Base-by-base conservation (phyloP, 1,140 invertebrate species). In the Drosophila parvula region DNA sequence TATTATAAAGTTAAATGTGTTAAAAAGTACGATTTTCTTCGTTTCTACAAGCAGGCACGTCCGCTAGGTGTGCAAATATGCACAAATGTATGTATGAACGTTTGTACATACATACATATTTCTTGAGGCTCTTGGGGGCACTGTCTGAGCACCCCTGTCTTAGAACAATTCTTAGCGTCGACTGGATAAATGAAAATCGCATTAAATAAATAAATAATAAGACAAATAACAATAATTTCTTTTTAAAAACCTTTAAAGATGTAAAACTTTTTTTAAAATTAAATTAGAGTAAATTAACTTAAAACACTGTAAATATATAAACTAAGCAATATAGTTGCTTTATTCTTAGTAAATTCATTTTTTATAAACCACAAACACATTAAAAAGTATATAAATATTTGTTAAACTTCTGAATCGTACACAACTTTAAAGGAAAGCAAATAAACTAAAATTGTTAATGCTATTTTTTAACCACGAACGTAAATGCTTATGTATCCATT, bases 401-500 rank as follows among this genome's bases (percentile, higher is more conserved):
- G 0, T 38, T 41, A 3, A 28, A 28, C n/a, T 9, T 14, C 5
- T 14, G 3, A 28, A 12, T 5, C 6, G 5, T 50, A 3, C 5
- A 16, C 16, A 30, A 41, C 36, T 51, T 22, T 22, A 4, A 51
- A 34, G 11, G 30, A 16, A 22, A 16, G 28, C 3, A 28, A 22
- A 43, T 5, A 18, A 45, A 16, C 27, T 28, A 12, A 7, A 28
- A 16, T 38, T 10, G 30, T 27, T 4, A n/a, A n/a, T 36, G 16
- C 27, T 16, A 16, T 64, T 64, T 30, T 12, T 41, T 56, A 9
- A 50, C 14, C 38, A 27, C 7, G 40, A 57, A 14, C 5, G 56
- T 44, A 10, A n/a, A 47, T 59, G 48, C 36, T 30, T 64, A 45
- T 79, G 40, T 51, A 32, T 53, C 62, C 47, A 67, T 75, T 9